Percentiles rank a stretch among this genome's conserved stretches.
Conservation (phyloP, 2,888 invertebrate species). For the Pseudolycoriella hygida region DNA sequence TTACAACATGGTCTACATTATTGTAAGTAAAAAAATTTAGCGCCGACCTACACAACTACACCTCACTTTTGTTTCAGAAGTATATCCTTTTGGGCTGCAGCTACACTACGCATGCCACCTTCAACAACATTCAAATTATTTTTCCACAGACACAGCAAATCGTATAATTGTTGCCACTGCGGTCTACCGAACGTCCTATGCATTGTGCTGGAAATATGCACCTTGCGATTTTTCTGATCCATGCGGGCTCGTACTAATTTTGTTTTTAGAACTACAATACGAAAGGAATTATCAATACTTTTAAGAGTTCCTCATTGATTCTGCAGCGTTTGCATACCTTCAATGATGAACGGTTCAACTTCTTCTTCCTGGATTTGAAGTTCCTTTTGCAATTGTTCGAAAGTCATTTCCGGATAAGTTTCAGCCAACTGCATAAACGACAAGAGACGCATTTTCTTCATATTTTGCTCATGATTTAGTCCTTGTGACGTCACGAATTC, state of each 20-base stretch:
- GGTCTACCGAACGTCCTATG: conserved; percentile 85
- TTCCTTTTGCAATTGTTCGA: conserved; percentile 73
- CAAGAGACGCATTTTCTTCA: conserved; percentile 91
- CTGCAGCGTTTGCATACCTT: conserved; percentile 46
- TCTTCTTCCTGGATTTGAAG: conserved; percentile 72
- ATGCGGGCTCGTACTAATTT: conserved; percentile 82
- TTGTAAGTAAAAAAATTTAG: too few species aligned
- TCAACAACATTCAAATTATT: conserved; percentile 61
- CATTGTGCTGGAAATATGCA: conserved; percentile 83
- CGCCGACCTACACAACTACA: too few species aligned
- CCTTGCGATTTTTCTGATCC: conserved; percentile 73
- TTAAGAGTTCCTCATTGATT: too few species aligned
- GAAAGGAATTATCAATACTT: conserved; percentile 2
- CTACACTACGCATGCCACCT: conserved; percentile 63
- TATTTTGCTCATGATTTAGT: conserved; percentile 81
- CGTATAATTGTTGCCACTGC: conserved; percentile 83
- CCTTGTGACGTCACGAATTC: conserved; percentile 74
- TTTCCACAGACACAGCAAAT: conserved; percentile 71
- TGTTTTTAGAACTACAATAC: conserved; percentile 58
- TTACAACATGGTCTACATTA: too few species aligned
- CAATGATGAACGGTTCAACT: conserved; percentile 93
- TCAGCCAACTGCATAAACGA: conserved; percentile 98
- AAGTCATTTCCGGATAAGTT: conserved; percentile 79
- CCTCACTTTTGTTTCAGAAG: conserved; percentile 6
- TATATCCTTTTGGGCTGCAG: conserved; percentile 48